phyloP scores from a whole-genome alignment of 2,797 vertebrate species.

The Garrulus glandarius region DNA sequence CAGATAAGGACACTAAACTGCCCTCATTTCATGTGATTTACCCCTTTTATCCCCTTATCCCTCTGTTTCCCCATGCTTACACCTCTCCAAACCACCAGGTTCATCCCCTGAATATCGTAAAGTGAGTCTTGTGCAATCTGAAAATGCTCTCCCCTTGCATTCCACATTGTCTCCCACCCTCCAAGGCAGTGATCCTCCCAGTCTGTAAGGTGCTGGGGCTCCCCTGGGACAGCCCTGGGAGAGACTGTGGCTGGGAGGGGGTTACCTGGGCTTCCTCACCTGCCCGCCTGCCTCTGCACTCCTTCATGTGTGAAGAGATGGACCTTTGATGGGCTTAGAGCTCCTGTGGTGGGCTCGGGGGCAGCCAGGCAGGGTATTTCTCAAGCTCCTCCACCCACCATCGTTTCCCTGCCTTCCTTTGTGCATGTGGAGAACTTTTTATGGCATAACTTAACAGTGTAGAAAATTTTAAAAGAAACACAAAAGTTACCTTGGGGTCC shows the following conservation, averaged over 20 bases:
- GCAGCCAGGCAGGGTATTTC: not conserved
- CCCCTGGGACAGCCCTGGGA: not conserved
- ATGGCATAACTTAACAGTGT: accelerated
- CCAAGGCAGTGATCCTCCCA: not conserved
- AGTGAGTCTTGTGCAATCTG: not conserved
- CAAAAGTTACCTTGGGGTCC: not conserved
- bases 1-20: not conserved
- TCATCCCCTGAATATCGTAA: not conserved
- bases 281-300: not conserved
- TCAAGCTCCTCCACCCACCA: not conserved
- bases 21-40: not conserved
- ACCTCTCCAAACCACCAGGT: not conserved
- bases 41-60: not conserved
- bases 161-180: too few species aligned
- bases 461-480: not conserved
- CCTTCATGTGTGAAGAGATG: not conserved
- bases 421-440: not conserved
- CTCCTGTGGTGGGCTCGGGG: not conserved
- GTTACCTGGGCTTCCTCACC: not conserved
- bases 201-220: not conserved
- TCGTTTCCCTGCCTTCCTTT: not conserved
- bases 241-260: not conserved
- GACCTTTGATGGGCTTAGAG: not conserved
- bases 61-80: not conserved
- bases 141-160: not conserved